Percentiles rank a stretch among this genome's conserved stretches.
phyloP scores from a whole-genome alignment of 2,113 vertebrate genomes.

The Crotalus tigris region DNA sequence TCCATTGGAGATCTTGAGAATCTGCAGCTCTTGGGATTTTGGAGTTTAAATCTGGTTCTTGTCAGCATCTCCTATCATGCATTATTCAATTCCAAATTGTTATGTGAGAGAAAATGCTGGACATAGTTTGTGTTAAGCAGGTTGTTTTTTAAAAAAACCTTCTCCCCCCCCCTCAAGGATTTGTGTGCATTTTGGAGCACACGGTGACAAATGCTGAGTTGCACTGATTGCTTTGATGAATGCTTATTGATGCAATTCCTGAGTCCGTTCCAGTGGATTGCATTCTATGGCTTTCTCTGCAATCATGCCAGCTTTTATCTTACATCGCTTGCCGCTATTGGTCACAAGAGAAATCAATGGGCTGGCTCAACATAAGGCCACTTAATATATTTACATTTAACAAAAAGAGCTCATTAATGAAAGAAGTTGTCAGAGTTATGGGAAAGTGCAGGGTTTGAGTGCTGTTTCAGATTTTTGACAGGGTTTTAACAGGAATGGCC shows the following conservation, averaged over 20 bases:
- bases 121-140: not conserved
- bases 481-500: too few relatives aligned
- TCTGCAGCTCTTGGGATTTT: not conserved
- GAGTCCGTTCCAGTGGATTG: not conserved
- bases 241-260: not conserved
- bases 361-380: not conserved
- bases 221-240: not conserved
- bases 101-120: not conserved
- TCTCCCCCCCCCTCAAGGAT: rapidly evolving
- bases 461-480: not conserved
- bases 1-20: not conserved
- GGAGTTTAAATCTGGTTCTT: not conserved
- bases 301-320: not conserved
- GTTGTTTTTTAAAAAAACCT: not conserved
- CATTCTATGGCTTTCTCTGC: not conserved
- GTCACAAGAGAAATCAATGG: not conserved
- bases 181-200: not conserved
- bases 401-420: not conserved
- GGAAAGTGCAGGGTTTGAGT: not conserved
- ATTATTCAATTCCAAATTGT: not conserved
- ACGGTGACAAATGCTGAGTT: not conserved
- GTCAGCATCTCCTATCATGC: not conserved
- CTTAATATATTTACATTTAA: not conserved
- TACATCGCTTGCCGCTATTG: not conserved
- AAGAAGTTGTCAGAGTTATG: not conserved